Percentiles rank a stretch among this genome's conserved stretches.
phyloP scores from a whole-genome alignment of 2,888 invertebrate genomes.

The Sialis fuliginosa region DNA sequence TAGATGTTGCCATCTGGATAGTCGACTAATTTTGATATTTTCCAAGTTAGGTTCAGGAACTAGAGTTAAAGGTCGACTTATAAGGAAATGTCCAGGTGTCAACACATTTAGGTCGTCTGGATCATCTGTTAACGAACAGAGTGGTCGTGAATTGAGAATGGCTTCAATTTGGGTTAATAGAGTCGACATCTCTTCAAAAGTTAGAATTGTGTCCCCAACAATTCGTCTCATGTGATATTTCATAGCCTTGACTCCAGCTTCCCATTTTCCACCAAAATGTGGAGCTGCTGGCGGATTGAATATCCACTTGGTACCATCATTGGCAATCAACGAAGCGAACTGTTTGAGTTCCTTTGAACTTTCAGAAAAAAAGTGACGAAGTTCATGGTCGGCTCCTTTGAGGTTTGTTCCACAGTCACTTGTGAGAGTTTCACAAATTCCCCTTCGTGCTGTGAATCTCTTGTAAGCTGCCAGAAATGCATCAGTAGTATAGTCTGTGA shows the following conservation, averaged over 20 bases:
- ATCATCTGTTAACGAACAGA: constrained; percentile 14
- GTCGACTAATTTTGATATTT: neutral
- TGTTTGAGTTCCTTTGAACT: neutral
- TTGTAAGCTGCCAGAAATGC: no score
- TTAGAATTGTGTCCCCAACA: constrained; percentile 12
- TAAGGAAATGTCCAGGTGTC: constrained; percentile 1
- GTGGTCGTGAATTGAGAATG: constrained; percentile 17
- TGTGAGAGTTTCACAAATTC: no score
- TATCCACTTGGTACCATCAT: neutral
- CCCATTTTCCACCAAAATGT: constrained; percentile 15
- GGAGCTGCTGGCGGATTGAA: constrained; percentile 1
- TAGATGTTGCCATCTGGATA: neutral
- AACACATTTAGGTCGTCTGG: constrained; percentile 13
- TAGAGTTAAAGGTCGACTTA: neutral
- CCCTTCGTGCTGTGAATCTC: no score
- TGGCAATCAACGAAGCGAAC: neutral
- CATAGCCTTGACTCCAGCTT: constrained; percentile 16
- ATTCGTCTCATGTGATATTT: constrained; percentile 17
- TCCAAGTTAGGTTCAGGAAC: neutral
- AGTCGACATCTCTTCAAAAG: constrained; percentile 16
- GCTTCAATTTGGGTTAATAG: constrained; percentile 16
- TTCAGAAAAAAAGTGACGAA: no score
- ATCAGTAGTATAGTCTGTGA: no score
- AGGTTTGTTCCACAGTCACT: no score
- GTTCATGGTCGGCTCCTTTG: no score